Base-by-base conservation (phyloP, 2,888 invertebrate genomes). In the Blastobasis lacticolella region DNA sequence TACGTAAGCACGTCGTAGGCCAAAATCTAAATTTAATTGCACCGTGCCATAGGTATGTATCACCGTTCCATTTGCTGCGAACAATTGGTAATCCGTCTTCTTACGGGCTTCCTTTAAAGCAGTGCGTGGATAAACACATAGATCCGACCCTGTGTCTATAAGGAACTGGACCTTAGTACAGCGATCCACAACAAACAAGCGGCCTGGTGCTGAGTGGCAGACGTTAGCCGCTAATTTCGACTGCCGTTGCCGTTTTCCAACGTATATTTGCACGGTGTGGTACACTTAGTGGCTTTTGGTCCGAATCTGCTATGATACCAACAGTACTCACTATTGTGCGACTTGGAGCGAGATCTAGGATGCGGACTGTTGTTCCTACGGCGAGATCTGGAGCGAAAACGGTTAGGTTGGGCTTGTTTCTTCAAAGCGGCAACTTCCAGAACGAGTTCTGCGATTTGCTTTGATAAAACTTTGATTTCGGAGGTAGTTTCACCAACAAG, bases 221-320 rank as follows among this genome's bases (percentile, higher is more conserved):
- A 53, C 57, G 54, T 55, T 53, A 6, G 55, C 53, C 51, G 58
- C 58, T 46, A 55, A 46, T 53, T 46, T 43, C 48, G 63, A 54
- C 52, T 51, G 55, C 54, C 63, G 47, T 43, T 56, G 23, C 42
- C 38, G 53, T 57, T 58, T 57, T 48, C 58, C 55, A 36, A 45
- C 36, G 45, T 36, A 36, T 8, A 36, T 6, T 45, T 45, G 37
- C 10, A 48, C 9, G 50, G 9, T 10, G 8, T 42, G 7, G 45
- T 45, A 10, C 37, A 36, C 6, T 1, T 23, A 10, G 40, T 9
- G n/a, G 23, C 50, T 42, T n/a, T 10, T n/a, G 10, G 8, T 23
- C 49, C 23, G 9, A 45, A 23, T 38, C 45, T n/a, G 41, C 45
- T 5, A 44, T 37, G 41, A 37, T 48, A 48, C 45, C 48, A 48